phyloP scores from a whole-genome alignment of 1,140 invertebrate genomes.

The Adelges cooleyi region DNA sequence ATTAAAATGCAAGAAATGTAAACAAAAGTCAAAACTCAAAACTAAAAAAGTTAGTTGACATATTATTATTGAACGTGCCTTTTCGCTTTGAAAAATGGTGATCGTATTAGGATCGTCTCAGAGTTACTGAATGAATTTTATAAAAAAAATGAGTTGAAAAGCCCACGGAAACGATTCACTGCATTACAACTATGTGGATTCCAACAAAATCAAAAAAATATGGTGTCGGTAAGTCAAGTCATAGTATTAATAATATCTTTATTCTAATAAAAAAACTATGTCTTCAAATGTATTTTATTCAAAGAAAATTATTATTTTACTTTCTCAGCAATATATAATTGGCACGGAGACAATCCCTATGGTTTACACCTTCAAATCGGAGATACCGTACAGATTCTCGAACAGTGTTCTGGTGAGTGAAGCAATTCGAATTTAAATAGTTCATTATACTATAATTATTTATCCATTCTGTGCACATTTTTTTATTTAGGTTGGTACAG shows the following conservation, averaged over 20 bases:
- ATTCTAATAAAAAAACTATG: neutral
- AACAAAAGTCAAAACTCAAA: neutral
- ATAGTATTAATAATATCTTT: neutral
- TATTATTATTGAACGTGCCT: no score
- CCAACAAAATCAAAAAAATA: constrained; percentile 51
- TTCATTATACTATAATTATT: no score
- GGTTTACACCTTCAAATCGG: constrained; percentile 76
- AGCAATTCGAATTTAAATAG: neutral
- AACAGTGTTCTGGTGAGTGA: constrained; percentile 63
- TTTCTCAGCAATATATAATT: constrained; percentile 82
- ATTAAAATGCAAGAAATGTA: constrained; percentile 7
- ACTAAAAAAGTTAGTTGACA: neutral
- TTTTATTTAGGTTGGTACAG: constrained; percentile 65
- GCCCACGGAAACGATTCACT: no score
- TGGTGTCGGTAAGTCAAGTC: constrained; percentile 46
- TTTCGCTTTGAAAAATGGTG: no score
- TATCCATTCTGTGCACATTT: no score
- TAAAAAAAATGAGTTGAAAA: constrained; percentile 1
- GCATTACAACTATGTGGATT: constrained; percentile 44
- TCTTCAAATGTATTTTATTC: neutral
- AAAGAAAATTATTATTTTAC: constrained; percentile 39
- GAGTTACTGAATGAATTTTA: neutral
- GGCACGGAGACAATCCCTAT: constrained; percentile 67
- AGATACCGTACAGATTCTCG: constrained; percentile 78
- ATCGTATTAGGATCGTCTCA: no score